A percentile compares a stretch with the other conserved stretches of the same genome.
Conservation (phyloP, 1,140 invertebrate species). For the Neodiprion pinetum region DNA sequence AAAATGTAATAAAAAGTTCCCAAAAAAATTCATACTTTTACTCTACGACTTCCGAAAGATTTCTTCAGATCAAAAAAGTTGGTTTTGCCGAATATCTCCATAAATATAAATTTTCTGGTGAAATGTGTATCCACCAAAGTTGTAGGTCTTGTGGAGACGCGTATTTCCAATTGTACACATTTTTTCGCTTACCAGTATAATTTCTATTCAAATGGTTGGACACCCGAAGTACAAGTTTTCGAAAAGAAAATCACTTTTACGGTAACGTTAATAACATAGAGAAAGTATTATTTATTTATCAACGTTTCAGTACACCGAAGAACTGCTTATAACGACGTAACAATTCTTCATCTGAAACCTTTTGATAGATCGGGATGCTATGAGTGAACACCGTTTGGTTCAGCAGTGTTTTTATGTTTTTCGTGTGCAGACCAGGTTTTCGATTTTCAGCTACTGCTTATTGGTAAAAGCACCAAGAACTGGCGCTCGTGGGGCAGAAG, state of each 20-base stretch:
- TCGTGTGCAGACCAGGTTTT: background rate
- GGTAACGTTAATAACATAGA: background rate
- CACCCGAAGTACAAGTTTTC: background rate
- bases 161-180: background rate
- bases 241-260: background rate
- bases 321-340: background rate
- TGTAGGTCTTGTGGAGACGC: background rate
- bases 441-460: slow-evolving; percentile 16
- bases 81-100: background rate
- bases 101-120: background rate
- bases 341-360: background rate
- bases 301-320: background rate
- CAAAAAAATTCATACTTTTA: background rate
- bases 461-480: slow-evolving; percentile 31
- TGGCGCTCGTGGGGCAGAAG: slow-evolving; percentile 25
- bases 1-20: background rate
- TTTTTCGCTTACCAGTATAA: background rate
- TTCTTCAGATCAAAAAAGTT: background rate
- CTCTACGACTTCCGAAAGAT: background rate
- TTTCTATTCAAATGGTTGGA: background rate
- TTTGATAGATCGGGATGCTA: background rate
- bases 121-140: background rate
- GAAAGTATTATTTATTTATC: background rate
- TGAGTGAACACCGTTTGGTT: background rate
- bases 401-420: background rate